Evolutionary conservation across 2,113 vertebrate species (phyloP).

Genomic region (Casuarius casuarius): DNA sequence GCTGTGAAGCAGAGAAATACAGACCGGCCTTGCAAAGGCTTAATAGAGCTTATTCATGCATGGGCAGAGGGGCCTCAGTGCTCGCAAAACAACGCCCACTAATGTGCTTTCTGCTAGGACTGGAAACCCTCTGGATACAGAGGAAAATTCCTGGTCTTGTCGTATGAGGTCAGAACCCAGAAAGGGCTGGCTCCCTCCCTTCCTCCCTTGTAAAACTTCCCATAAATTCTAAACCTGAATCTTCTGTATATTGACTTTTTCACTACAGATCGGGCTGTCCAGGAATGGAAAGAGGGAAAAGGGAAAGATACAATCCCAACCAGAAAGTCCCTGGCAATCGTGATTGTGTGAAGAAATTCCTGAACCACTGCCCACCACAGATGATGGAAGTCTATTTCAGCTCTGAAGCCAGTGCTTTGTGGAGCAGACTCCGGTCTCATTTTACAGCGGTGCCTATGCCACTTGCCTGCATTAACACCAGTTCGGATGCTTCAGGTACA

Average conservation of each 20-base stretch:
- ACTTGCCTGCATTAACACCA: neutral
- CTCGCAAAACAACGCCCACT: rapidly evolving
- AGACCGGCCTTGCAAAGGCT: neutral
- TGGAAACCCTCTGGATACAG: neutral
- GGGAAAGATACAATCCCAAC: rapidly evolving
- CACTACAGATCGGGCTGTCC: neutral
- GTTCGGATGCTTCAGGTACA: no score
- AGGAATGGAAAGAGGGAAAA: neutral
- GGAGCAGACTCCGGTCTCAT: neutral
- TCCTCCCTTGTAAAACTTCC: neutral
- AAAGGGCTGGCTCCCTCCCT: neutral
- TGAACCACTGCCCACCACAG: neutral
- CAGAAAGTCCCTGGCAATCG: neutral
- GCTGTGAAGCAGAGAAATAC: neutral
- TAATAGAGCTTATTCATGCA: neutral
- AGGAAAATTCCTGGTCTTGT: neutral
- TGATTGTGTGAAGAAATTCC: neutral
- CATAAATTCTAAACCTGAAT: neutral
- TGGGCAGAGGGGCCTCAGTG: rapidly evolving
- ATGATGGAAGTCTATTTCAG: neutral
- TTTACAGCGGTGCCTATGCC: neutral
- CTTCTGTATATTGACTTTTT: rapidly evolving
- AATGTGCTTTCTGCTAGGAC: neutral
- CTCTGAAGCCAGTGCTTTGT: neutral
- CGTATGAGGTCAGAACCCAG: neutral